Percentiles rank a stretch among this genome's conserved stretches.
phyloP scores from a whole-genome alignment of 2,797 vertebrate genomes.

The Cyprinodon diabolis region DNA sequence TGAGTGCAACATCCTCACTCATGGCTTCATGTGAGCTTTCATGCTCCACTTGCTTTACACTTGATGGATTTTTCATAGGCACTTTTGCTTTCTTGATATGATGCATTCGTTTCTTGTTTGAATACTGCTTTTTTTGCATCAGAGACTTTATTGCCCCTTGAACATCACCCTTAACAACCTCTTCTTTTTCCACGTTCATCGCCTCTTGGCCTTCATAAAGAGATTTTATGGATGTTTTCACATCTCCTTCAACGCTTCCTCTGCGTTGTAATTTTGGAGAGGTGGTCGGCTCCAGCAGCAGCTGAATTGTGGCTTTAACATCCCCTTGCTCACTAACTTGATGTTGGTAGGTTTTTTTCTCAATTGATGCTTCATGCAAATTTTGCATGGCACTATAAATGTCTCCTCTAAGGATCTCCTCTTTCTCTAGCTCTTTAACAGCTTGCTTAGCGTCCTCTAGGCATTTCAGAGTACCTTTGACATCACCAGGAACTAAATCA shows the following conservation, averaged over 20 bases:
- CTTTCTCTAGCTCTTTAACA: conserved; percentile 83
- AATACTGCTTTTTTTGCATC: conserved; percentile 82
- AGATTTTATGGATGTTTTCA: conserved; percentile 81
- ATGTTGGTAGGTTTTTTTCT: conserved; percentile 79
- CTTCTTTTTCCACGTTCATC: conserved; percentile 77
- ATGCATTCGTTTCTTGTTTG: conserved; percentile 72
- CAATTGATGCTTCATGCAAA: conserved; percentile 76
- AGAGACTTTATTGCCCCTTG: conserved; percentile 83
- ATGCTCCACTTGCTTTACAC: conserved; percentile 65
- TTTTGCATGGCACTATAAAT: conserved; percentile 76
- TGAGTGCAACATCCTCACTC: conserved; percentile 61
- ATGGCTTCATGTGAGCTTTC: conserved; percentile 63
- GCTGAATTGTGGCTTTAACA: conserved; percentile 80
- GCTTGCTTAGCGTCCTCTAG: conserved; percentile 84
- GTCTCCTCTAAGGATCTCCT: conserved; percentile 80
- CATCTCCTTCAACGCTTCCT: conserved; percentile 72
- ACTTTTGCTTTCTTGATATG: conserved; percentile 75
- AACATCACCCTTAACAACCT: conserved; percentile 80
- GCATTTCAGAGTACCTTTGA: conserved; percentile 86
- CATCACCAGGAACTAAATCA: conserved; percentile 85
- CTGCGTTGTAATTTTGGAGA: conserved; percentile 72
- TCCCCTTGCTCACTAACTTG: conserved; percentile 81
- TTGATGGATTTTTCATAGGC: conserved; percentile 73
- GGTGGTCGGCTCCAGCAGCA: conserved; percentile 77
- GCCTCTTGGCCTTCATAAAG: conserved; percentile 77